Base-by-base conservation (phyloP, 2,797 vertebrate species). In the Poliocrania exsul region DNA sequence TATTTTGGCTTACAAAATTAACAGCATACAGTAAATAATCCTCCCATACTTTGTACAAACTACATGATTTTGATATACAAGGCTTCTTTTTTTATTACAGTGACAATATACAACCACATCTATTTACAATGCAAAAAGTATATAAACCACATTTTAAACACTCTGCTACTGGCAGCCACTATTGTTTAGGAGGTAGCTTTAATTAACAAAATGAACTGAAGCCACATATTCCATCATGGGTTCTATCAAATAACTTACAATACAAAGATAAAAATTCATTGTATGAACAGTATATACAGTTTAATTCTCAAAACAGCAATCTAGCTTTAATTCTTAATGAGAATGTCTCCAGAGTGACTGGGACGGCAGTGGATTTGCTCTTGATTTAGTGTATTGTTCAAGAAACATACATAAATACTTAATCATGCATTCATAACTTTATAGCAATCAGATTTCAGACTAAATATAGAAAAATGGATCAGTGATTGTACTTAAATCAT, bases 111-210 rank as follows among this genome's bases (percentile, higher is more conserved):
- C 98, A 99, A 98, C 98, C 98, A 98, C 51, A 53, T 97, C 86
- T 98, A 98, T 99, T 98, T 98, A 99, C 98, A 99, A 96, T 97
- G 96, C 96, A 97, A 98, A 98, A 97, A 97, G 96, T 97, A 97
- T 97, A 98, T 96, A 98, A 97, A 98, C 97, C 97, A 98, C 96
- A 98, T 98, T 97, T 98, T 97, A 97, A 97, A 97, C 98, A 98
- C 98, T 98, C 98, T 98, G 98, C 98, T 98, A 98, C 98, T 98
- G 98, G 98, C 98, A 99, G 98, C 98, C 98, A 98, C 98, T 99
- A 98, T 97, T 98, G 97, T 98, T 98, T 97, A 98, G 98, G 99
- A 99, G 99, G 99, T 99, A 99, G 99, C 99, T 99, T 99, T 99
- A 98, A 98, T 98, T 98, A 98, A 98, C 98, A 97, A 98, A 98